A percentile compares a stretch with the other conserved stretches of the same genome.
These are phyloP conservation scores for Metopia argyrocephala DNA, from an alignment of 2,888 invertebrate species.

Conservation along the genomic window DNA sequence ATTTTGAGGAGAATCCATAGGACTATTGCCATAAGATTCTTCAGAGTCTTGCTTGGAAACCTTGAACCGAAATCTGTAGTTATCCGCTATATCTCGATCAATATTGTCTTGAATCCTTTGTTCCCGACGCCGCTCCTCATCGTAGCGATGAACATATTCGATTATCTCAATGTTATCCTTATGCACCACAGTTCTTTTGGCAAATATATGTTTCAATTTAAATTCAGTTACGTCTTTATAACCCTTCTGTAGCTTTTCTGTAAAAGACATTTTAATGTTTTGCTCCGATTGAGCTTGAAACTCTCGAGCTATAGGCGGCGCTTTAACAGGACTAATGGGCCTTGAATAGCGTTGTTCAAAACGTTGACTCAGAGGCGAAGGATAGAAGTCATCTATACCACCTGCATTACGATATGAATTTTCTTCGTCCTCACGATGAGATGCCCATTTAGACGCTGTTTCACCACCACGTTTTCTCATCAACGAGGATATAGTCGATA, in stretches of 20 bases:
- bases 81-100: slow-evolving; percentile 71
- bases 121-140: slow-evolving; percentile 70
- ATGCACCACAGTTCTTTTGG: slow-evolving; percentile 73
- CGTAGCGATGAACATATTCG: slow-evolving; percentile 73
- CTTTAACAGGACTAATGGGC: slow-evolving; percentile 68
- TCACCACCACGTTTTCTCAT: slow-evolving; percentile 68
- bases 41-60: slow-evolving; percentile 68
- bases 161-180: slow-evolving; percentile 74
- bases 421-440: slow-evolving; percentile 30
- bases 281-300: slow-evolving; percentile 27
- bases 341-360: slow-evolving; percentile 57
- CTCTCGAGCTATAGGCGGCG: slow-evolving; percentile 4
- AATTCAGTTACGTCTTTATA: slow-evolving; percentile 76
- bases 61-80: slow-evolving; percentile 72
- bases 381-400: slow-evolving; percentile 74
- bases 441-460: slow-evolving; percentile 36
- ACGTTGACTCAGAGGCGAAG: slow-evolving; percentile 61
- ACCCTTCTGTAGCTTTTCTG: slow-evolving; percentile 73
- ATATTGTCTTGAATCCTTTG: slow-evolving; percentile 68
- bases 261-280: slow-evolving; percentile 66
- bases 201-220: slow-evolving; percentile 74
- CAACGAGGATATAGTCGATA: slow-evolving; percentile 76
- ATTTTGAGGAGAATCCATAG: slow-evolving; percentile 10
- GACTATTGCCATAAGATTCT: slow-evolving; percentile 65
- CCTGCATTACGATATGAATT: slow-evolving; percentile 71